These are phyloP conservation scores for Trichomalopsis sarcophagae DNA, from an alignment of 1,140 invertebrate genomes.

Conservation along the genomic window DNA sequence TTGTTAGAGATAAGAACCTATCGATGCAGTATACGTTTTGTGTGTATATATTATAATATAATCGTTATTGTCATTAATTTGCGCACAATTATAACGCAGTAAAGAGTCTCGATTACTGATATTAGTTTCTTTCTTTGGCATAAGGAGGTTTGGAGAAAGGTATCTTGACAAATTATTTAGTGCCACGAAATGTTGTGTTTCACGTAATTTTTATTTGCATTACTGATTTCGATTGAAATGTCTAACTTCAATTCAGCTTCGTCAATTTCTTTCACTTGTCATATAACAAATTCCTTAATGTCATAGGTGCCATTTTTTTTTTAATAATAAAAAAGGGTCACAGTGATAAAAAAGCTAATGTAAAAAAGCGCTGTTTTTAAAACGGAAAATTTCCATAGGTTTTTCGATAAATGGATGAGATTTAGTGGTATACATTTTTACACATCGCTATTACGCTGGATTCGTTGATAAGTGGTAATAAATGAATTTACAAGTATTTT, in stretches of 20 bases:
- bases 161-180: neutral
- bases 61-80: too few species aligned
- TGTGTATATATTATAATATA: too few species aligned
- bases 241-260: slow-evolving; percentile 31
- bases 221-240: slow-evolving; percentile 14
- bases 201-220: slow-evolving; percentile 20
- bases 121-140: neutral
- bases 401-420: neutral
- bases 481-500: slow-evolving; percentile 26
- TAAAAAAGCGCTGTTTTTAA: slow-evolving; percentile 23
- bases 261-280: slow-evolving; percentile 30
- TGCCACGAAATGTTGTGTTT: neutral
- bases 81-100: too few species aligned
- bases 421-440: slow-evolving; percentile 7
- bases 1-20: too few species aligned
- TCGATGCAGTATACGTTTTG: too few species aligned
- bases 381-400: neutral
- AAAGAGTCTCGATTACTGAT: neutral
- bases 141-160: neutral
- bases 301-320: neutral
- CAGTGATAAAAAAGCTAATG: neutral
- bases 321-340: slow-evolving; percentile 1
- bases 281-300: slow-evolving; percentile 36
- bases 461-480: slow-evolving; percentile 14
- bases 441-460: slow-evolving; percentile 23